Percentiles rank a stretch among this genome's conserved stretches.
Evolutionary conservation across 2,797 vertebrate genomes (phyloP).

Genomic region (Pipistrellus pygmaeus): DNA sequence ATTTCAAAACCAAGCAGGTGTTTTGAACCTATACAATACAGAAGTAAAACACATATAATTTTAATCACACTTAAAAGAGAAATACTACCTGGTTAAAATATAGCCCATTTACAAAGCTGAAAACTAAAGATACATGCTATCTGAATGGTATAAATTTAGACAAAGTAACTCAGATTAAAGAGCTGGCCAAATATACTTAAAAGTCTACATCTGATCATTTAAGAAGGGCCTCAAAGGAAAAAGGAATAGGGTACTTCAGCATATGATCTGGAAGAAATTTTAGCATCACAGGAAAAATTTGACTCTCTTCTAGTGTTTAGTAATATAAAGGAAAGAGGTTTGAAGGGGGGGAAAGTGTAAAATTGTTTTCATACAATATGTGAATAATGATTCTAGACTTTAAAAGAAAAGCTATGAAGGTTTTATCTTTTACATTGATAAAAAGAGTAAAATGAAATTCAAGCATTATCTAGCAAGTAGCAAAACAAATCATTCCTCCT

Average conservation of each 20-base stretch:
- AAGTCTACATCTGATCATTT: conserved; percentile 58
- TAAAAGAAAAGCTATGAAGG: conserved; percentile 14
- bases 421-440: conserved; percentile 37
- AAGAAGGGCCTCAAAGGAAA: conserved; percentile 55
- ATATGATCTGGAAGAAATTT: conserved; percentile 74
- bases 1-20: conserved; percentile 28
- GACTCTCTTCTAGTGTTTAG: conserved; percentile 56
- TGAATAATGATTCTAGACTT: conserved; percentile 58
- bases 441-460: conserved; percentile 48
- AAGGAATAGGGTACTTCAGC: background rate
- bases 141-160: conserved; percentile 18
- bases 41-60: background rate
- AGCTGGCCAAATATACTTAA: conserved; percentile 1
- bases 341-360: conserved; percentile 39
- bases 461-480: conserved; percentile 1
- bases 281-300: conserved; percentile 60
- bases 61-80: conserved; percentile 34
- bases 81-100: background rate
- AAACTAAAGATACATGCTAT: background rate
- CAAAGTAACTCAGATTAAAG: conserved; percentile 61
- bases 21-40: background rate
- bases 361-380: conserved; percentile 58
- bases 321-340: conserved; percentile 29
- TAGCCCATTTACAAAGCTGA: background rate
- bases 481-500: background rate